phyloP scores from a whole-genome alignment of 1,140 invertebrate genomes.

The Camponotus pennsylvanicus region DNA sequence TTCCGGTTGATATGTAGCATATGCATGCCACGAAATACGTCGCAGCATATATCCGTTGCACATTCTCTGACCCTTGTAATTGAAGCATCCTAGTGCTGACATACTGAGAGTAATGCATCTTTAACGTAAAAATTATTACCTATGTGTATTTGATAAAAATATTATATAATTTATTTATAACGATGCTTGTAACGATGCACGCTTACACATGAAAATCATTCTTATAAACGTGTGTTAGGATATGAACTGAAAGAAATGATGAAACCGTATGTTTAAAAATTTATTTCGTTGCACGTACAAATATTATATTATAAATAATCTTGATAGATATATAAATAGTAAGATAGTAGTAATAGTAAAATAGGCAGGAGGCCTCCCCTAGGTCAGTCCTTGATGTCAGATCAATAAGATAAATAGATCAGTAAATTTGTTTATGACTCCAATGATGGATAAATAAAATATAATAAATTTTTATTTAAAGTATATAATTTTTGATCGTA shows the following conservation, averaged over 20 bases:
- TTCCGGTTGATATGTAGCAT: slow-evolving; percentile 53
- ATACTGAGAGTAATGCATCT: not conserved
- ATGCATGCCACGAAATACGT: slow-evolving; percentile 41
- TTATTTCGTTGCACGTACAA: not conserved
- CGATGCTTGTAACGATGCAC: not conserved
- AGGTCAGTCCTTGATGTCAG: too few relatives aligned
- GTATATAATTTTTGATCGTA: not conserved
- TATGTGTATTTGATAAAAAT: not conserved
- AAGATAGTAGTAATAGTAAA: too few relatives aligned
- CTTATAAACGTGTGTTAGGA: not conserved
- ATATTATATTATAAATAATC: not conserved
- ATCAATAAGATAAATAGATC: too few relatives aligned
- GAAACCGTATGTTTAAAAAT: slow-evolving; percentile 3
- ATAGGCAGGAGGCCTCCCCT: too few relatives aligned
- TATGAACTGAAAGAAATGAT: too few relatives aligned
- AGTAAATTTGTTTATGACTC: too few relatives aligned
- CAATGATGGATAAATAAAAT: not conserved
- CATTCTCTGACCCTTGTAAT: slow-evolving; percentile 49
- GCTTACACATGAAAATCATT: not conserved
- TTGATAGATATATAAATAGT: not conserved
- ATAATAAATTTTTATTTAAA: not conserved
- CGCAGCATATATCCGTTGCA: slow-evolving; percentile 7
- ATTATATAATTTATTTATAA: not conserved
- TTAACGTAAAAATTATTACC: not conserved
- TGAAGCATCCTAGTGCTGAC: slow-evolving; percentile 27